Evolutionary conservation across 1,140 invertebrate genomes (phyloP).

Genomic region (Bombus fervidus): DNA sequence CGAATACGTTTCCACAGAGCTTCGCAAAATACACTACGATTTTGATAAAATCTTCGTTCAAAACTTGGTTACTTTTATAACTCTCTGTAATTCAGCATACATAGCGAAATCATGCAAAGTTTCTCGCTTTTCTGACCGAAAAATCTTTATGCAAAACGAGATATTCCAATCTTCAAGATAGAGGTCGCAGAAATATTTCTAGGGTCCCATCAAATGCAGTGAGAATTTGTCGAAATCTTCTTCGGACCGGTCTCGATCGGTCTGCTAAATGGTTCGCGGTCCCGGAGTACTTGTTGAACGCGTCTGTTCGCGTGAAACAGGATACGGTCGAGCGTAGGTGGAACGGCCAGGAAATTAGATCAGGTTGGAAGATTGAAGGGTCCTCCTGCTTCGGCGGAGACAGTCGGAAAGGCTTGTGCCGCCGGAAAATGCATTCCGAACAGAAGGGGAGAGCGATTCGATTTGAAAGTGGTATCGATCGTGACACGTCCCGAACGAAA

Average conservation of each 20-base stretch:
- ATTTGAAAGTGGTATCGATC: constrained; percentile 52
- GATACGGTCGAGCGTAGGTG: constrained; percentile 14
- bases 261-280: background rate
- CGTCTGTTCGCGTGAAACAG: constrained; percentile 50
- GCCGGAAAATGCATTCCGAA: constrained; percentile 46
- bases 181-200: background rate
- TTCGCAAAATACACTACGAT: background rate
- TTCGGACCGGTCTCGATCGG: background rate
- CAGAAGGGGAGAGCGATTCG: constrained; percentile 17
- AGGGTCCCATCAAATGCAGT: no score
- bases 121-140: background rate
- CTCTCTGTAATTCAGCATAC: no score
- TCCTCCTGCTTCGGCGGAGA: constrained; percentile 17
- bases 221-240: background rate
- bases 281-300: constrained; percentile 50
- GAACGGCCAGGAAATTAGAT: constrained; percentile 61
- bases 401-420: constrained; percentile 41
- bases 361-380: constrained; percentile 34
- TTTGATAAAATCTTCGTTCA: background rate
- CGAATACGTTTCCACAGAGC: background rate
- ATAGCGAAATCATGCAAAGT: background rate
- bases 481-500: background rate
- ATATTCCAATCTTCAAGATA: background rate
- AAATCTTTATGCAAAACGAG: background rate
- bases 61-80: no score